Conservation (phyloP, 1,140 invertebrate species). For the Drosophila bocki region DNA sequence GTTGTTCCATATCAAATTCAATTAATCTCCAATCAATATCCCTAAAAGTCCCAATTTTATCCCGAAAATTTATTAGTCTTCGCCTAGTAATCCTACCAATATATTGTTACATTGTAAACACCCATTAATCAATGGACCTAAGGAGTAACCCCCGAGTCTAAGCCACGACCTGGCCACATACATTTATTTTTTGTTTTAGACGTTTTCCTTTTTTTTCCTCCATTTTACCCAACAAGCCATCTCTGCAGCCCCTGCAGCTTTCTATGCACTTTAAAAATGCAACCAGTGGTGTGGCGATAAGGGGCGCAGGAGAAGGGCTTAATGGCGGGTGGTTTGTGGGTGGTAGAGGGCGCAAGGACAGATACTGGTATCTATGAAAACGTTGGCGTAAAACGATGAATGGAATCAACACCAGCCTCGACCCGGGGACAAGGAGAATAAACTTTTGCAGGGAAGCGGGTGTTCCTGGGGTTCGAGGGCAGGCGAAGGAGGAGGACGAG, state of each 20-base stretch:
- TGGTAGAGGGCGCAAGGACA: conserved; percentile 11
- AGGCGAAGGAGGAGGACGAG: no score
- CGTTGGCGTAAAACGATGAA: conserved; percentile 50
- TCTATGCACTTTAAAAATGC: conserved; percentile 58
- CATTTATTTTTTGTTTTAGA: conserved; percentile 27
- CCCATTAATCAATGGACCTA: conserved; percentile 35
- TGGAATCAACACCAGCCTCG: conserved; percentile 51
- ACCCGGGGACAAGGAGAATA: conserved; percentile 26
- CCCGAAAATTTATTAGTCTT: not conserved
- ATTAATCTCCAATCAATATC: not conserved
- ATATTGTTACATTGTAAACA: conserved; percentile 15
- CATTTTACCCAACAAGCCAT: conserved; percentile 21
- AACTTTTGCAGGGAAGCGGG: conserved; percentile 14
- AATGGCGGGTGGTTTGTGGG: not conserved
- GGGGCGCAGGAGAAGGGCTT: not conserved
- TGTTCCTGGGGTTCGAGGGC: not conserved
- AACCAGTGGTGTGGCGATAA: conserved; percentile 30
- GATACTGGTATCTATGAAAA: conserved; percentile 46
- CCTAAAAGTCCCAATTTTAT: not conserved
- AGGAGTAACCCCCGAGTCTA: conserved; percentile 29
- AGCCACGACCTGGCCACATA: conserved; percentile 14
- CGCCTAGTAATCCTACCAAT: not conserved
- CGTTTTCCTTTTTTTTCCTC: conserved; percentile 1
- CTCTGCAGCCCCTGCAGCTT: conserved; percentile 56
- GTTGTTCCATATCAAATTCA: not conserved